Percentiles rank a stretch among this genome's conserved stretches.
These are phyloP conservation scores for Aleadryas rufinucha DNA, from an alignment of 2,113 vertebrate species.

Conservation along the genomic window DNA sequence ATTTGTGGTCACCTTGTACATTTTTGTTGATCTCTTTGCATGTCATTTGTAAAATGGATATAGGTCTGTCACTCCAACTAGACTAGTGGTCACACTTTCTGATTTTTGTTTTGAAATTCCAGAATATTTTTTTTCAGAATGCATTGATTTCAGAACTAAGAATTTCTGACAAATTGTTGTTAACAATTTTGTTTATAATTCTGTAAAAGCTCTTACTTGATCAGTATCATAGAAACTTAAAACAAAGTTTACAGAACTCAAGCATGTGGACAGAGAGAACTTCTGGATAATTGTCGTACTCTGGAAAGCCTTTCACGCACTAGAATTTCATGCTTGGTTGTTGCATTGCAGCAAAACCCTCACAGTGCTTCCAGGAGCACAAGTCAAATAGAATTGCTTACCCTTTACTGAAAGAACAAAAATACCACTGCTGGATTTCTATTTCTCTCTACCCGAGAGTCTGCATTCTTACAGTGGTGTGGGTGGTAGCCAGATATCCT, in stretches of 20 bases:
- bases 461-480: neutral
- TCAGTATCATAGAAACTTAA: neutral
- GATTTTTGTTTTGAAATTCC: neutral
- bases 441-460: neutral
- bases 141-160: neutral
- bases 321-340: neutral
- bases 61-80: neutral
- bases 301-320: neutral
- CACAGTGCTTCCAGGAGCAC: neutral
- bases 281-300: neutral
- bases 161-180: neutral
- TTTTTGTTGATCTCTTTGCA: neutral
- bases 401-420: neutral
- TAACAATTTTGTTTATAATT: neutral
- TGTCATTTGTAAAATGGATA: neutral
- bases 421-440: neutral
- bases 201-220: neutral
- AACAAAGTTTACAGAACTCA: neutral
- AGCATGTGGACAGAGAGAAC: neutral
- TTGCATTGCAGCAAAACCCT: neutral
- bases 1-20: neutral
- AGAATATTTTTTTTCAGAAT: neutral
- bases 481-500: neutral
- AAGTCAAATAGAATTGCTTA: neutral
- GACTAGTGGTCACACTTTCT: neutral